Conservation (phyloP, 2,797 vertebrate genomes). For the Sciaenops ocellatus region DNA sequence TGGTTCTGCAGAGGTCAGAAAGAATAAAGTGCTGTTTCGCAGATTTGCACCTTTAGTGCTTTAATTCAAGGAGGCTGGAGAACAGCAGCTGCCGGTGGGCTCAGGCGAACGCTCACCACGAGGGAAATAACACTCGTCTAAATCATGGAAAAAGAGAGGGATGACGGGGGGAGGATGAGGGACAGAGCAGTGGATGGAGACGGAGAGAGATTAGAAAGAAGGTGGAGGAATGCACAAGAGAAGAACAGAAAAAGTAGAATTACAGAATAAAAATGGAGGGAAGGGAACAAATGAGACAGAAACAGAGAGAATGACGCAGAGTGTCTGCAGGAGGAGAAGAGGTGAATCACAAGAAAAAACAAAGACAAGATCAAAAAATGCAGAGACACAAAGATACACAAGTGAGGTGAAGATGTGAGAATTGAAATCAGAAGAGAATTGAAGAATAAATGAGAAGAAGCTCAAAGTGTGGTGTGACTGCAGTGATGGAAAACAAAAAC, state of each 20-base stretch:
- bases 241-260: not conserved
- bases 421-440: not conserved
- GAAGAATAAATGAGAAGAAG: not conserved
- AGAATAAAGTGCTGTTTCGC: slow-evolving; percentile 23
- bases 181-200: not conserved
- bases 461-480: not conserved
- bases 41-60: slow-evolving; percentile 23
- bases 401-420: not conserved
- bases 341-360: not conserved
- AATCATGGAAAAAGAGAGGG: slow-evolving; percentile 40
- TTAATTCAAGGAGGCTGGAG: slow-evolving; percentile 29
- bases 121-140: slow-evolving; percentile 61
- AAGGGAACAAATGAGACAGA: slow-evolving; percentile 3
- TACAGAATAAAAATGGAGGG: not conserved
- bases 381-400: slow-evolving; percentile 3
- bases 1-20: slow-evolving; percentile 20
- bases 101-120: slow-evolving; percentile 47
- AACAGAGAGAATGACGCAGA: slow-evolving; percentile 29
- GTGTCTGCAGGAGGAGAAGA: not conserved
- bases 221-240: slow-evolving; percentile 13
- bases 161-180: slow-evolving; percentile 31
- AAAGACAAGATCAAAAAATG: slow-evolving; percentile 3
- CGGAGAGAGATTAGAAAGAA: not conserved
- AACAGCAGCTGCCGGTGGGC: slow-evolving; percentile 26
- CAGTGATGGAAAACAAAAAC: not conserved